Conservation (phyloP, 2,113 vertebrate species). For the Scartelaos histophorus region DNA sequence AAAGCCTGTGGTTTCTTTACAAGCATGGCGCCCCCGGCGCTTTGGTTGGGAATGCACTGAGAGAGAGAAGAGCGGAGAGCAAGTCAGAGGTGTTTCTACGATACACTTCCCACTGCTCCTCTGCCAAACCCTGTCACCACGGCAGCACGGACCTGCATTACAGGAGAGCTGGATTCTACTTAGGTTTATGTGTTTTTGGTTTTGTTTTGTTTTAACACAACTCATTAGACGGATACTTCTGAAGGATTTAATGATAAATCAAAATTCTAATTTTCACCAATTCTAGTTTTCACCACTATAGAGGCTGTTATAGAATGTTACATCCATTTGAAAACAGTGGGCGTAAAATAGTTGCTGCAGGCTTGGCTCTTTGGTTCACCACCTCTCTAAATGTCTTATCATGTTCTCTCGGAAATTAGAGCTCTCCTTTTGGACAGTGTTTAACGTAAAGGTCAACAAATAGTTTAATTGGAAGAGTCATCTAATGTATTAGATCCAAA, state of each 20-base stretch:
- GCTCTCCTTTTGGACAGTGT: slow-evolving; percentile 34
- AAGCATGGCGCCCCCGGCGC: slow-evolving; percentile 87
- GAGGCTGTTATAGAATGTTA: slow-evolving; percentile 33
- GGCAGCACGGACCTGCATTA: slow-evolving; percentile 42
- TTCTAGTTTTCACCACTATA: slow-evolving; percentile 59
- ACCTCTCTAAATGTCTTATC: not conserved
- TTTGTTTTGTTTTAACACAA: slow-evolving; percentile 73
- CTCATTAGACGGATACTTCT: slow-evolving; percentile 20
- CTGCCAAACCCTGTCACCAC: slow-evolving; percentile 68
- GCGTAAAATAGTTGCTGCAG: slow-evolving; percentile 40
- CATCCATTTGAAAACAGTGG: slow-evolving; percentile 34
- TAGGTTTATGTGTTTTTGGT: slow-evolving; percentile 50
- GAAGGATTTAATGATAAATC: not conserved
- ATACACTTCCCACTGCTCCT: slow-evolving; percentile 68
- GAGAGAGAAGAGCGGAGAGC: slow-evolving; percentile 61
- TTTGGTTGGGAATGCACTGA: slow-evolving; percentile 84
- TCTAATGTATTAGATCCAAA: slow-evolving; percentile 62
- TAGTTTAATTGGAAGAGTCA: slow-evolving; percentile 51
- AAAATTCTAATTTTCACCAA: slow-evolving; percentile 44
- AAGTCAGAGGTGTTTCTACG: slow-evolving; percentile 72
- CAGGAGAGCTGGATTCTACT: slow-evolving; percentile 57
- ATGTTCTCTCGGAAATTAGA: slow-evolving; percentile 13
- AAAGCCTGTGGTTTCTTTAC: slow-evolving; percentile 97
- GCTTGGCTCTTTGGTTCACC: slow-evolving; percentile 40
- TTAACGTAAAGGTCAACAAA: slow-evolving; percentile 56